Conservation (phyloP, 2,888 invertebrate species). For the Cephus spinipes region DNA sequence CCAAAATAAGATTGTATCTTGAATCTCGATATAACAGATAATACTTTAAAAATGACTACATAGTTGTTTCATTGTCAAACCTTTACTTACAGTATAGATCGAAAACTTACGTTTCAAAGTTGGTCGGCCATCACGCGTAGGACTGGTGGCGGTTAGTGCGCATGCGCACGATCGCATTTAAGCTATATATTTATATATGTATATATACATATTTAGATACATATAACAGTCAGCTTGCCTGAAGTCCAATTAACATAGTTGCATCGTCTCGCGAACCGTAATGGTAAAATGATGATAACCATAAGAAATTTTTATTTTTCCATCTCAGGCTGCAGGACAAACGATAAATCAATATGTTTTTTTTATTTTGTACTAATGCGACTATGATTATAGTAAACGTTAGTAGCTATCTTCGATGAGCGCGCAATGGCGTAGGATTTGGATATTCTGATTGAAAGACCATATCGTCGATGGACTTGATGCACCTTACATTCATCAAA, state of each 20-base stretch:
- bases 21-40: neutral
- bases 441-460: slow-evolving; percentile 9
- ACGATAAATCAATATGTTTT: neutral
- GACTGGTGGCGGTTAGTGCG: neutral
- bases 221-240: neutral
- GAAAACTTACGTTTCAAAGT: neutral
- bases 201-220: neutral
- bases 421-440: slow-evolving; percentile 36
- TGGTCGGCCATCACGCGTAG: neutral
- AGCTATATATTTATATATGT: neutral
- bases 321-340: neutral
- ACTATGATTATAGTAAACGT: neutral
- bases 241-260: neutral
- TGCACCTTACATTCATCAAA: slow-evolving; percentile 33
- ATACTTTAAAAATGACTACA: neutral
- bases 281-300: neutral
- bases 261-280: neutral
- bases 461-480: slow-evolving; percentile 42
- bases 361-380: neutral
- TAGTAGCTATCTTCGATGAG: neutral
- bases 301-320: neutral
- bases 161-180: neutral
- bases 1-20: neutral
- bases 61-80: neutral
- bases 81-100: neutral